A percentile compares a stretch with the other conserved stretches of the same genome.
These are phyloP conservation scores for Setophaga petechia DNA, from an alignment of 2,113 vertebrate species.

Conservation along the genomic window DNA sequence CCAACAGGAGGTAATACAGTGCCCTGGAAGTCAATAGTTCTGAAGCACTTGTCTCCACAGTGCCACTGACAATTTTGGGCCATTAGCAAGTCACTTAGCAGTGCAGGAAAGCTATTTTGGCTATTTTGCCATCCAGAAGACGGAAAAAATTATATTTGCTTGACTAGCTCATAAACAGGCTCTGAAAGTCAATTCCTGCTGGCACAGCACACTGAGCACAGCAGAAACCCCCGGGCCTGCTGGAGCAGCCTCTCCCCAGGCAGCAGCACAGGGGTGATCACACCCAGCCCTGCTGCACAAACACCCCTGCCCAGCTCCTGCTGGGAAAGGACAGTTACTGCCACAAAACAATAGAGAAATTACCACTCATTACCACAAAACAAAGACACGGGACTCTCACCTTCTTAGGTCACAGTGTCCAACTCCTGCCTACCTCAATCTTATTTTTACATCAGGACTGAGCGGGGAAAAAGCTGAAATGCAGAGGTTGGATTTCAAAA, in stretches of 20 bases:
- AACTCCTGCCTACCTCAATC: background rate
- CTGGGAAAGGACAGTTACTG: background rate
- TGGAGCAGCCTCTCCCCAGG: background rate
- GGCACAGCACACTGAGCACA: background rate
- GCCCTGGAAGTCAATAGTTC: background rate
- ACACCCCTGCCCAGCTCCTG: background rate
- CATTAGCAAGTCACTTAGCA: slow-evolving; percentile 11
- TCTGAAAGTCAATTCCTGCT: background rate
- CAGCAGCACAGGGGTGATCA: background rate
- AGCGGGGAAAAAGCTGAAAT: background rate
- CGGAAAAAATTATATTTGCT: background rate
- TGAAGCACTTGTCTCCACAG: background rate
- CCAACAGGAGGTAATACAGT: background rate
- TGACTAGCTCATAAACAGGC: slow-evolving; percentile 5
- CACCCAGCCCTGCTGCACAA: background rate
- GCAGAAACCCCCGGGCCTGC: accelerated
- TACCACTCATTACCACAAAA: background rate
- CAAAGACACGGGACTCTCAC: background rate
- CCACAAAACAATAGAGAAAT: background rate
- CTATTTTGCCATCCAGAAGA: background rate
- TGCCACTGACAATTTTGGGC: background rate
- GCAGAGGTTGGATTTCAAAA: background rate
- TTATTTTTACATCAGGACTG: background rate
- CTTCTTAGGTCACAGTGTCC: background rate
- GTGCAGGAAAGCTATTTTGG: background rate